Conservation (phyloP, 2,888 invertebrate species). For the Nysson spinosus region DNA sequence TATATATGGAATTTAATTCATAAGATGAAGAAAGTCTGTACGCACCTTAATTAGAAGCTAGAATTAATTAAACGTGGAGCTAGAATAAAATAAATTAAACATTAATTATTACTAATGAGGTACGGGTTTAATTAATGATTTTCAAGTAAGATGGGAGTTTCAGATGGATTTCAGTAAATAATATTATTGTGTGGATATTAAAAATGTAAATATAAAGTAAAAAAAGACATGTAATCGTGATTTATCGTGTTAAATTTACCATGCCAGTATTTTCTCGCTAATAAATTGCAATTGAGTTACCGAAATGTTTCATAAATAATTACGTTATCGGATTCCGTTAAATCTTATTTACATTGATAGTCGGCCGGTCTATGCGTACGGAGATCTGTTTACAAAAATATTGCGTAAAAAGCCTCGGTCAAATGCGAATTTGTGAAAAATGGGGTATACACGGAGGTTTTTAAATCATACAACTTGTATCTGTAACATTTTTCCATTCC, state of each 20-base stretch:
- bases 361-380: background rate
- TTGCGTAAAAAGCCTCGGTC: slow-evolving; percentile 26
- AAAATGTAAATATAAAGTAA: too few relatives aligned
- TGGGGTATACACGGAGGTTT: background rate
- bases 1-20: too few relatives aligned
- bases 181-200: too few relatives aligned
- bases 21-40: too few relatives aligned
- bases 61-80: too few relatives aligned
- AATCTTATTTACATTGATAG: slow-evolving; percentile 34
- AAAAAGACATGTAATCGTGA: too few relatives aligned
- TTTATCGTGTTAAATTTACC: background rate
- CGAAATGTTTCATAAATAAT: slow-evolving; percentile 49
- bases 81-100: too few relatives aligned
- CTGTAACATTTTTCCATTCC: slow-evolving; percentile 44
- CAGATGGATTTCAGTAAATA: too few relatives aligned
- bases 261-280: slow-evolving; percentile 15
- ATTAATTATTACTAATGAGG: too few relatives aligned
- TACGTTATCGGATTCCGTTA: slow-evolving; percentile 47
- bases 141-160: too few relatives aligned
- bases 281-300: slow-evolving; percentile 48
- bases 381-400: slow-evolving; percentile 1
- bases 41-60: too few relatives aligned
- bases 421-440: slow-evolving; percentile 37
- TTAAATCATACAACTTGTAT: slow-evolving; percentile 49
- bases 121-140: too few relatives aligned